Base-by-base conservation (phyloP, 2,797 vertebrate genomes). In the Sternarchorhynchus goeldii region DNA sequence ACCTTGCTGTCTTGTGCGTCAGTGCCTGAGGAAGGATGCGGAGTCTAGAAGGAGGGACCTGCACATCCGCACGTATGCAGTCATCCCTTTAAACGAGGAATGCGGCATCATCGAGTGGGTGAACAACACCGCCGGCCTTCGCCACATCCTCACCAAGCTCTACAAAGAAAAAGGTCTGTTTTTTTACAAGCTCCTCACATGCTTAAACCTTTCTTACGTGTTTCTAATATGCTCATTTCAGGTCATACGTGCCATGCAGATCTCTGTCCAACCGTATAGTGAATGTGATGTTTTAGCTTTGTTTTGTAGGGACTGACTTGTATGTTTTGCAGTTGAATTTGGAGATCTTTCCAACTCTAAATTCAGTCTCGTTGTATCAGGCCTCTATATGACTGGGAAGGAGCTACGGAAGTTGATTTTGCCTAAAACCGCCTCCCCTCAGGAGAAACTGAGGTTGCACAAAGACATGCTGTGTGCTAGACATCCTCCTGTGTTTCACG, bases 91-190 rank as follows among this genome's bases (percentile, higher is more conserved):
- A 84, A 98, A 99, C 55, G 96, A 99, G 83, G 97, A 99, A 82
- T 98, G 98, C 65, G 98, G 98, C 67, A 96, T 99, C 85, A 96
- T 99, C 58, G 98, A 99, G 85, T 99, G 98, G 98, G 96, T 99
- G 83, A 98, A 95, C 91, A 96, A 99, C 89, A 99, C 98, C 0
- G 94, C 95, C 8, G 96, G 97, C 14, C 92, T 99, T 50, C 93
- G 97, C 84, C 94, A 96, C 87, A 99, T 99, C 86, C 94, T 99
- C 78, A 97, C 94, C 86, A 97, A 98, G 86, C 91, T 99, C 59
- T 99, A 99, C 82, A 99, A 97, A 86, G 98, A 99, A 86, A 96
- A 94, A 92, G 97, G 98, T 99, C 91, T 73, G 25, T 25, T 25
- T 25, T 25, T 25, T 25, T 1, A 25, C 25, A 25, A 1, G 8